These are phyloP conservation scores for Trogon surrucura DNA, from an alignment of 2,113 vertebrate genomes.

Conservation along the genomic window DNA sequence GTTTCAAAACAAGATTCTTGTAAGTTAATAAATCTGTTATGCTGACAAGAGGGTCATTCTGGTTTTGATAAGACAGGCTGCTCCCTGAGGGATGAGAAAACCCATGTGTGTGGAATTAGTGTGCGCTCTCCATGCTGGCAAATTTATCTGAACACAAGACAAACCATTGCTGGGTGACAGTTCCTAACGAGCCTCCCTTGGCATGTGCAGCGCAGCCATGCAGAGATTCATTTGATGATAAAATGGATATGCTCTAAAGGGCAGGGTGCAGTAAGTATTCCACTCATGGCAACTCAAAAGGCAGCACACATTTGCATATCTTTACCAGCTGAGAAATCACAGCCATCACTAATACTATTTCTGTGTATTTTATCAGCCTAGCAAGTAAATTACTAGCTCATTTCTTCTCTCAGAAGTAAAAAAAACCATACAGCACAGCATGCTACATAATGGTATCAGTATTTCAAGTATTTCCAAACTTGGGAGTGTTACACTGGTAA, in stretches of 20 bases:
- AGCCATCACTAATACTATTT: background rate
- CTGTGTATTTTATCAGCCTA: background rate
- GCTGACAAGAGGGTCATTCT: constrained; percentile 17
- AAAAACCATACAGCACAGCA: background rate
- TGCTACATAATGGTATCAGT: background rate
- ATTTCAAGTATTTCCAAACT: background rate
- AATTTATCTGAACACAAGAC: background rate
- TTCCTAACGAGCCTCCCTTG: background rate
- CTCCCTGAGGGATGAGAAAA: background rate
- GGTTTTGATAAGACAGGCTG: background rate
- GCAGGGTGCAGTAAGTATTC: background rate
- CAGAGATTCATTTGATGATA: background rate
- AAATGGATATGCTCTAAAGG: background rate
- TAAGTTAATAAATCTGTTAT: constrained; percentile 28
- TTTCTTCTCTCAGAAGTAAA: background rate
- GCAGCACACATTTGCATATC: background rate
- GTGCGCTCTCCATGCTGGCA: background rate
- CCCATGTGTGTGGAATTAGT: background rate
- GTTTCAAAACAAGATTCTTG: constrained; percentile 30
- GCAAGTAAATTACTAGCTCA: background rate
- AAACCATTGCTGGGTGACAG: background rate
- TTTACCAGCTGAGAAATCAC: background rate
- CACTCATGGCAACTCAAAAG: background rate
- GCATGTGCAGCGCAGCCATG: background rate
- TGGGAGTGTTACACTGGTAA: background rate